These are phyloP conservation scores for Prunella himalayana DNA, from an alignment of 2,113 vertebrate genomes.

Conservation along the genomic window DNA sequence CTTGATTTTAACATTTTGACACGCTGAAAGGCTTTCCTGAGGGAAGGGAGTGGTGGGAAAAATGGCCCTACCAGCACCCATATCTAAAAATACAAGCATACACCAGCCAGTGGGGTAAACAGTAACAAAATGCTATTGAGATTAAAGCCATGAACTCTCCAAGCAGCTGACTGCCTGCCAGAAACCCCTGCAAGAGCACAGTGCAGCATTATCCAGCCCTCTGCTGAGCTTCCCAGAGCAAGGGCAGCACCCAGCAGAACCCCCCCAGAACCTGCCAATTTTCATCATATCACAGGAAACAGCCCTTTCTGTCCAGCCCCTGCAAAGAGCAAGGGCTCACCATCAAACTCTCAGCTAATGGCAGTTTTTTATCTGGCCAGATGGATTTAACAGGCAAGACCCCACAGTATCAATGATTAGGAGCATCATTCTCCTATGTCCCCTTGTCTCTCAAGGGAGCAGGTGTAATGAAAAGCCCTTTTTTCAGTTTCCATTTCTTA, in stretches of 20 bases:
- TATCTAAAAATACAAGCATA: constrained; percentile 12
- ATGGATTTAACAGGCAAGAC: background rate
- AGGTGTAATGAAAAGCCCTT: background rate
- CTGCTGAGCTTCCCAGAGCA: background rate
- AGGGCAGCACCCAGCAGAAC: background rate
- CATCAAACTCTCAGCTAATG: background rate
- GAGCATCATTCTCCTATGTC: fast-evolving
- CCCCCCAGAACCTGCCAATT: background rate
- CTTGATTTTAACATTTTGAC: background rate
- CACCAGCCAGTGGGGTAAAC: background rate
- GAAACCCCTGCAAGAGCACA: background rate
- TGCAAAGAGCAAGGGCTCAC: background rate
- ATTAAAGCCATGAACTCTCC: background rate
- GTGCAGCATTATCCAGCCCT: background rate
- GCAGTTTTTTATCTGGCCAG: background rate
- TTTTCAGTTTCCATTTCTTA: background rate
- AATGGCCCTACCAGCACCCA: background rate
- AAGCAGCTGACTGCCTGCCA: background rate
- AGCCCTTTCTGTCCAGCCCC: background rate
- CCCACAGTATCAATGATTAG: background rate
- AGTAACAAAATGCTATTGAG: background rate
- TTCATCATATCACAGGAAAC: background rate
- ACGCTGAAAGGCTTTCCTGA: background rate
- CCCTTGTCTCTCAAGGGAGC: background rate
- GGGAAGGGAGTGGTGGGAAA: background rate